phyloP scores from a whole-genome alignment of 2,888 invertebrate genomes.

The Lordiphosa fenestrarum region DNA sequence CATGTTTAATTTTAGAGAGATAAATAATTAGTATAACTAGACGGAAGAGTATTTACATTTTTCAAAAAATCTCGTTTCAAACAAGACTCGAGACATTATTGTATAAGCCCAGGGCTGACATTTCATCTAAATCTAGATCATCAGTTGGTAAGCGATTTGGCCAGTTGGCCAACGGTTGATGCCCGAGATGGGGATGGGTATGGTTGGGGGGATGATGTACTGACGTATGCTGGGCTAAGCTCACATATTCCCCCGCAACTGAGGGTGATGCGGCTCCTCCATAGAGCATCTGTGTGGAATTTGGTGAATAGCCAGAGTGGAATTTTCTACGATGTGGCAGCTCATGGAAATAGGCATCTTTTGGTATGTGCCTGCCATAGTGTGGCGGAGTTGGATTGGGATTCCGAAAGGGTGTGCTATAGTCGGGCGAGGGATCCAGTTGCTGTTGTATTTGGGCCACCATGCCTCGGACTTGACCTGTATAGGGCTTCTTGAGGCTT shows the following conservation, averaged over 20 bases:
- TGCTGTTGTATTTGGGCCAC: constrained; percentile 54
- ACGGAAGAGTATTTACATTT: constrained; percentile 16
- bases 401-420: constrained; percentile 26
- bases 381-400: neutral
- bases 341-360: constrained; percentile 84
- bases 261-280: constrained; percentile 10
- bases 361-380: constrained; percentile 81
- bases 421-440: constrained; percentile 10
- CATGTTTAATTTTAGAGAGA: constrained; percentile 12
- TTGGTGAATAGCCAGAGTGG: constrained; percentile 28
- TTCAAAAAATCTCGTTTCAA: constrained; percentile 19
- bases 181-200: too few relatives aligned
- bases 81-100: constrained; percentile 63
- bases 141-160: constrained; percentile 29
- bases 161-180: constrained; percentile 17
- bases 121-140: constrained; percentile 42
- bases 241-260: neutral
- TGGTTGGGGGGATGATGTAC: too few relatives aligned
- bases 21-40: constrained; percentile 23
- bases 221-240: too few relatives aligned
- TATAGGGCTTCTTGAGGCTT: constrained; percentile 63
- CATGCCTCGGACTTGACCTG: constrained; percentile 69
- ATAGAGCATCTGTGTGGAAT: constrained; percentile 20
- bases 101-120: constrained; percentile 49
- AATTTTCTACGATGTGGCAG: constrained; percentile 80